phyloP scores from a whole-genome alignment of 2,888 invertebrate genomes.

The Sarcophaga rosellei region DNA sequence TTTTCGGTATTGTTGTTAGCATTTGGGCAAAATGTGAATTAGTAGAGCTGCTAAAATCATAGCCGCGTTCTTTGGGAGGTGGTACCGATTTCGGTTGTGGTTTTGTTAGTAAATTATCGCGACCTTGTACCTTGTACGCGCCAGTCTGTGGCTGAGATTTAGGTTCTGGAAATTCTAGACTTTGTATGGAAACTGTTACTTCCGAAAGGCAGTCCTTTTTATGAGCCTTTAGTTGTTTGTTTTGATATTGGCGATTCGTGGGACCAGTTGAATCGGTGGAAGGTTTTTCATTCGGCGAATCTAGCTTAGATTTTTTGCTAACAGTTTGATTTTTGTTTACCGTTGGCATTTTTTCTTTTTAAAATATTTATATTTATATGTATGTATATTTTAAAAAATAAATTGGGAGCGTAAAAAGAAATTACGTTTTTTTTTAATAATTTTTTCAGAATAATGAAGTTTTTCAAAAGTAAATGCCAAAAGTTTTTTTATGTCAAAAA shows the following conservation, averaged over 20 bases:
- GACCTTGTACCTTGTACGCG: slow-evolving; percentile 21
- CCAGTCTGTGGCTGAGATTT: slow-evolving; percentile 43
- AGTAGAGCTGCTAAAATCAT: slow-evolving; percentile 73
- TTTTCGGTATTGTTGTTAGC: slow-evolving; percentile 70
- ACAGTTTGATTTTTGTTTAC: not conserved
- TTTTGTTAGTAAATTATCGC: slow-evolving; percentile 4
- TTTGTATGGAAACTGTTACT: slow-evolving; percentile 71
- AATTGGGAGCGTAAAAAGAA: not conserved
- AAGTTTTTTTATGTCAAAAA: too few relatives aligned
- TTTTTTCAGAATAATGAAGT: too few relatives aligned
- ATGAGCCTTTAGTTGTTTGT: not conserved
- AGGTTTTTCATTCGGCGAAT: not conserved
- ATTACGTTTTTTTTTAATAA: too few relatives aligned
- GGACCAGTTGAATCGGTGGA: slow-evolving; percentile 14
- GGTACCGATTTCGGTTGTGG: slow-evolving; percentile 44
- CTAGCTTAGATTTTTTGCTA: not conserved
- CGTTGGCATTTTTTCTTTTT: not conserved
- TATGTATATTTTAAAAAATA: not conserved
- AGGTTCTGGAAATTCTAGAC: slow-evolving; percentile 72
- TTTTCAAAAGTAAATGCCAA: too few relatives aligned
- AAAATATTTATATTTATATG: not conserved
- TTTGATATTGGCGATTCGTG: not conserved
- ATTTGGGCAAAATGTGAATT: slow-evolving; percentile 72
- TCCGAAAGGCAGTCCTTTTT: slow-evolving; percentile 6
- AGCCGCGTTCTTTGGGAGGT: slow-evolving; percentile 64